These are phyloP conservation scores for Squalus acanthias DNA, from an alignment of 2,797 vertebrate genomes.

Conservation along the genomic window DNA sequence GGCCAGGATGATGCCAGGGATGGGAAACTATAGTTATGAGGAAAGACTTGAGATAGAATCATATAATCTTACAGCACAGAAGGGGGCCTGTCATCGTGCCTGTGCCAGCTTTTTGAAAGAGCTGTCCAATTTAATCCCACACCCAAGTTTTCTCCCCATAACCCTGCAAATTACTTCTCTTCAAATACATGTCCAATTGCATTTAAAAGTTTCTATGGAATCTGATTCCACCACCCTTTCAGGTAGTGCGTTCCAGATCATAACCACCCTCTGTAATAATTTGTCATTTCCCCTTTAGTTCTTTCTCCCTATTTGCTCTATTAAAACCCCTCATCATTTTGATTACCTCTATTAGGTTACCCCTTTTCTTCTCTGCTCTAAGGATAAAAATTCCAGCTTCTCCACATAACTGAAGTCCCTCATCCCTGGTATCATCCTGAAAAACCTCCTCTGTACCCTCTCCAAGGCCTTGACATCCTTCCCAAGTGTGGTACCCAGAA, in stretches of 20 bases:
- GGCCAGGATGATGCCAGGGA: neutral
- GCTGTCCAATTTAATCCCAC: neutral
- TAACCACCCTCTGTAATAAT: neutral
- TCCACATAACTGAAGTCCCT: too few relatives aligned
- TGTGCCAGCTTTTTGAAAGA: neutral
- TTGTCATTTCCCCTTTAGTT: neutral
- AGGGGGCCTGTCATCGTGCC: neutral
- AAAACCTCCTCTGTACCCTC: too few relatives aligned
- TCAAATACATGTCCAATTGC: neutral
- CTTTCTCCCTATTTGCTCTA: neutral
- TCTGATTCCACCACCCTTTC: neutral
- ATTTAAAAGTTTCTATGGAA: neutral
- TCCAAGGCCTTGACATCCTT: too few relatives aligned
- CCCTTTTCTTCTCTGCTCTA: too few relatives aligned
- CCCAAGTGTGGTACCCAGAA: too few relatives aligned
- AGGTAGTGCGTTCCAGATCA: neutral
- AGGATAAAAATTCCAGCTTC: too few relatives aligned
- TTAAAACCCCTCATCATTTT: too few relatives aligned
- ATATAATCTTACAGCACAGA: neutral
- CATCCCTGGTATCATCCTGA: too few relatives aligned
- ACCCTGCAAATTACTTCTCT: neutral
- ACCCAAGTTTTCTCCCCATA: neutral
- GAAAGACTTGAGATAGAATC: neutral
- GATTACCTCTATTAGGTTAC: too few relatives aligned
- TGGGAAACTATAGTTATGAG: neutral